Conservation (phyloP, 2,888 invertebrate genomes). For the Drosophila pseudotalamancana region DNA sequence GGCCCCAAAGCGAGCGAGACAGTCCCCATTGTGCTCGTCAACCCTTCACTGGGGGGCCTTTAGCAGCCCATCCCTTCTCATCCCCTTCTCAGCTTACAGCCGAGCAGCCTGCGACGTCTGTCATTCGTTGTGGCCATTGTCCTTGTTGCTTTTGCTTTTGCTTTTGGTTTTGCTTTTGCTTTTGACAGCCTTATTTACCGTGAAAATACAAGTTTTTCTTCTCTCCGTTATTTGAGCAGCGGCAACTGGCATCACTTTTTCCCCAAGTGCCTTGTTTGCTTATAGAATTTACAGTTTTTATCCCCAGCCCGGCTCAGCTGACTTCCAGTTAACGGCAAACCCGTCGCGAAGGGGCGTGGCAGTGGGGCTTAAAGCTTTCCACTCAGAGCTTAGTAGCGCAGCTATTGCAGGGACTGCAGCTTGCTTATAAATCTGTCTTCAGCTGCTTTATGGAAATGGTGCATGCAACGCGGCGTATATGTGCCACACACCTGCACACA, state of each 20-base stretch:
- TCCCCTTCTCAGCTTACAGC: neutral
- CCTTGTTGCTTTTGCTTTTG: slow-evolving; percentile 43
- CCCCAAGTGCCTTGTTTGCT: slow-evolving; percentile 67
- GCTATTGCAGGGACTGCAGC: slow-evolving; percentile 5
- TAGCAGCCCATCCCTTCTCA: neutral
- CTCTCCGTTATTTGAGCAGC: slow-evolving; percentile 12
- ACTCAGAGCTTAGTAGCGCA: neutral
- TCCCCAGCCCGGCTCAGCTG: slow-evolving; percentile 8
- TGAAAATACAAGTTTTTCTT: slow-evolving; percentile 64
- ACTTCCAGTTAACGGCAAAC: slow-evolving; percentile 1
- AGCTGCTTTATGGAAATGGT: slow-evolving; percentile 22
- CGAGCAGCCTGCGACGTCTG: slow-evolving; percentile 13
- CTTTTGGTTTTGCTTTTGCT: slow-evolving; percentile 33
- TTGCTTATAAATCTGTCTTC: slow-evolving; percentile 26
- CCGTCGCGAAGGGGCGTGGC: neutral
- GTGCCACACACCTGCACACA: neutral
- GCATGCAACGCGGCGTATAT: slow-evolving; percentile 8
- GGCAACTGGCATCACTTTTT: slow-evolving; percentile 25
- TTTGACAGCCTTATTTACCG: slow-evolving; percentile 59
- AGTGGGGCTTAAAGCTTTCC: neutral
- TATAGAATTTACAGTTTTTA: slow-evolving; percentile 58
- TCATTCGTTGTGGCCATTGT: slow-evolving; percentile 32
- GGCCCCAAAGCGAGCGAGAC: neutral
- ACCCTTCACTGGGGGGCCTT: slow-evolving; percentile 7
- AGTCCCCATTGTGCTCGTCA: neutral